phyloP scores from a whole-genome alignment of 37 sponge, comb jelly and placozoan species.

The Haliclona indistincta region DNA sequence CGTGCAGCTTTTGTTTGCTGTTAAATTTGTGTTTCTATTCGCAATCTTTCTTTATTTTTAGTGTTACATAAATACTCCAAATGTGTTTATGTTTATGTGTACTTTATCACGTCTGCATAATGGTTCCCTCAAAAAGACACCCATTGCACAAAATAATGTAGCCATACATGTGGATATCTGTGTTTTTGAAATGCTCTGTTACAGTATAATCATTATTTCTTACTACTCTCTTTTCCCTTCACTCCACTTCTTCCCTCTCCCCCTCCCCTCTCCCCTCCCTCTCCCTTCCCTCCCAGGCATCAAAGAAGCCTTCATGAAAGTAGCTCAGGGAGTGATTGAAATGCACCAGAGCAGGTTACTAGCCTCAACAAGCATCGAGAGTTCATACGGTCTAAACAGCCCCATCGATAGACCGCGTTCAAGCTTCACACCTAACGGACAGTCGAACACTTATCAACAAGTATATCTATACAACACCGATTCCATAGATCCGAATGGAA shows the following conservation, averaged over 20 bases:
- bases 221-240: background rate
- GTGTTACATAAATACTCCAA: no score
- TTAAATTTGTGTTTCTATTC: no score
- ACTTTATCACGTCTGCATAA: no score
- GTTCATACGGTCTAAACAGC: constrained; percentile 7
- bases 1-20: no score
- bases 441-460: background rate
- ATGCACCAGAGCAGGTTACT: constrained; percentile 38
- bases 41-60: no score
- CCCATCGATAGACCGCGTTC: background rate
- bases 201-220: background rate
- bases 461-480: background rate
- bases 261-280: background rate
- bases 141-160: no score
- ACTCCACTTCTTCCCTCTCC: background rate
- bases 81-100: no score
- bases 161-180: background rate
- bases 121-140: no score
- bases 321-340: constrained; percentile 45
- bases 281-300: constrained; percentile 23
- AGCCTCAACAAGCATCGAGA: background rate
- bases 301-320: constrained; percentile 66
- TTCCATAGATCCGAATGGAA: background rate
- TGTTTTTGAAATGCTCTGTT: background rate
- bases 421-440: background rate